A percentile compares a stretch with the other conserved stretches of the same genome.
Evolutionary conservation across 2,113 vertebrate species (phyloP).

Genomic region (Phaethornis superciliosus): DNA sequence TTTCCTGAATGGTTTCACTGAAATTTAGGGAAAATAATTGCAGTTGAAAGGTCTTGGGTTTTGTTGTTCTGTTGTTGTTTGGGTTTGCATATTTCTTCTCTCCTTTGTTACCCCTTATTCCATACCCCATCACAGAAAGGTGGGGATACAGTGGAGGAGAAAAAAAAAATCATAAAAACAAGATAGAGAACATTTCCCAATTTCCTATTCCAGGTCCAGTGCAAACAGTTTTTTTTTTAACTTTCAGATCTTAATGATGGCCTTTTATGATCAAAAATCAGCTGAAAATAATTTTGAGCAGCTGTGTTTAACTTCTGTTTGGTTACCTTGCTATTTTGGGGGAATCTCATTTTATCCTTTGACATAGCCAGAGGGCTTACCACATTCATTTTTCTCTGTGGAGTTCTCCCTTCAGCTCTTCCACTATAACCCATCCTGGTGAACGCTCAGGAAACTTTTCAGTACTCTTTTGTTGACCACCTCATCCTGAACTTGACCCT

Average conservation of each 20-base stretch:
- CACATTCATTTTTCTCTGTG: background rate
- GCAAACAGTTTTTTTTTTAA: background rate
- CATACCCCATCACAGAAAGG: background rate
- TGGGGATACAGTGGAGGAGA: background rate
- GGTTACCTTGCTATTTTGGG: background rate
- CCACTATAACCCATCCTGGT: background rate
- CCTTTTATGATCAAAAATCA: background rate
- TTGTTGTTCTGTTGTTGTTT: slow-evolving; percentile 1
- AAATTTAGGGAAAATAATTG: slow-evolving; percentile 56
- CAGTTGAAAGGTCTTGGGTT: slow-evolving; percentile 40
- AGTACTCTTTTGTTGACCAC: background rate
- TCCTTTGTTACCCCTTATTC: background rate
- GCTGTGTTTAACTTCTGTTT: background rate
- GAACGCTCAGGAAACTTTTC: background rate
- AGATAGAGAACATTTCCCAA: background rate
- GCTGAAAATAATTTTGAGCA: background rate
- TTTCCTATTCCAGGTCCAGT: background rate
- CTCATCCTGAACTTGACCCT: background rate
- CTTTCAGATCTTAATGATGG: background rate
- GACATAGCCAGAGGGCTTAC: background rate
- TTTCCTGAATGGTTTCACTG: slow-evolving; percentile 42
- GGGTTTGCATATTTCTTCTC: background rate
- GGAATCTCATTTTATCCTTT: background rate
- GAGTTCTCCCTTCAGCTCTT: background rate
- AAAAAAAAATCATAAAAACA: background rate